A percentile compares a stretch with the other conserved stretches of the same genome.
Conservation (phyloP, 2,113 vertebrate genomes). For the Perccottus glenii region DNA sequence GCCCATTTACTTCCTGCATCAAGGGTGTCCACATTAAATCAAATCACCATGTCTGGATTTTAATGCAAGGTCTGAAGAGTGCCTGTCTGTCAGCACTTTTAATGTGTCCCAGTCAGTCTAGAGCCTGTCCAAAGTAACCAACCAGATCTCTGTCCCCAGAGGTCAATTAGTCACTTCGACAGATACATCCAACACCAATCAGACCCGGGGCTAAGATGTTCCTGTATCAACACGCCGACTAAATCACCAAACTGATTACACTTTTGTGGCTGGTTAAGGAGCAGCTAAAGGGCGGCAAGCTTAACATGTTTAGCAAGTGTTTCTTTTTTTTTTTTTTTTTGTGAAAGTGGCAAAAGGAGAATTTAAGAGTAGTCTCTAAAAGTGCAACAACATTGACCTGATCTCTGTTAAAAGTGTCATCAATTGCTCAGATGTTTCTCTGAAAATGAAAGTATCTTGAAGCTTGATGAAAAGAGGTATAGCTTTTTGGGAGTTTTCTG, state of each 20-base stretch:
- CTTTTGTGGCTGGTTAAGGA: slow-evolving; percentile 28
- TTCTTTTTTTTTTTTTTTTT: too few species aligned
- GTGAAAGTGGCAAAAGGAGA: not conserved
- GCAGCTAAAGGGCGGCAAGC: slow-evolving; percentile 8
- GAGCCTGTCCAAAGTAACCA: slow-evolving; percentile 40
- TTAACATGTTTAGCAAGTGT: not conserved
- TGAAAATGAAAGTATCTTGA: too few species aligned
- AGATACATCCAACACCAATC: slow-evolving; percentile 34
- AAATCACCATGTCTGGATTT: too few species aligned
- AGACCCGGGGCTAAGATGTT: slow-evolving; percentile 31
- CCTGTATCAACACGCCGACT: slow-evolving; percentile 18
- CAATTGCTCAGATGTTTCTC: not conserved
- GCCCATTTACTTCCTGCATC: too few species aligned
- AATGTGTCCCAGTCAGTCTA: slow-evolving; percentile 49
- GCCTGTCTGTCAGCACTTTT: slow-evolving; percentile 53
- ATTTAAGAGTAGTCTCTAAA: not conserved
- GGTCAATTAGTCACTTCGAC: slow-evolving; percentile 64
- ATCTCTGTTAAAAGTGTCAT: not conserved
- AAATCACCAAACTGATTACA: slow-evolving; percentile 35
- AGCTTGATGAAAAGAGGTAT: too few species aligned
- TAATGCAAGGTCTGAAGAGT: too few species aligned
- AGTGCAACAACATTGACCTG: not conserved
- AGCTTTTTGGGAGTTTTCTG: too few species aligned
- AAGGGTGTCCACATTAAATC: too few species aligned
- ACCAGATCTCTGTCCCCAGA: slow-evolving; percentile 42